A percentile compares a stretch with the other conserved stretches of the same genome.
Evolutionary conservation across 2,113 vertebrate species (phyloP).

Genomic region (Himantopus leucocephalus): DNA sequence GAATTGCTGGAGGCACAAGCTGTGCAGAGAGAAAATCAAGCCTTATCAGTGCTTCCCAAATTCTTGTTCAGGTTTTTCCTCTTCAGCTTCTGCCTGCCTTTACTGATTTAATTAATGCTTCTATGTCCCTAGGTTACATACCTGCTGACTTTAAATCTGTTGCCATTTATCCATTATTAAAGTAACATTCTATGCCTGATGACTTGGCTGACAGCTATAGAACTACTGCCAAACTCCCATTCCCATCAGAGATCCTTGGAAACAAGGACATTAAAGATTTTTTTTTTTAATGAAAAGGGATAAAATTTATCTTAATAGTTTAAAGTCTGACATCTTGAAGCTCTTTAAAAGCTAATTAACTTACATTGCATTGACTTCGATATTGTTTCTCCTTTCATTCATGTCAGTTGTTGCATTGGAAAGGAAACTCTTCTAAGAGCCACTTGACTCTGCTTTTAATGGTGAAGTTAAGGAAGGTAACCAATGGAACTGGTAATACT

Average conservation of each 20-base stretch:
- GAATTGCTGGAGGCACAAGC: slow-evolving; percentile 27
- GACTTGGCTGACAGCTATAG: slow-evolving; percentile 13
- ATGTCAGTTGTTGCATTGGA: neutral
- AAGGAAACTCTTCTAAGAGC: neutral
- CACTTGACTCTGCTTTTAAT: neutral
- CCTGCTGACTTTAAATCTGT: slow-evolving; percentile 60
- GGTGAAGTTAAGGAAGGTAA: neutral
- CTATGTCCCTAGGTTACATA: slow-evolving; percentile 58
- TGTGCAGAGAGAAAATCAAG: slow-evolving; percentile 15
- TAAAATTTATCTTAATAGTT: neutral
- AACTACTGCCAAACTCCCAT: neutral
- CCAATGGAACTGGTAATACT: neutral
- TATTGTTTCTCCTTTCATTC: neutral
- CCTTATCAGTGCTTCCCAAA: slow-evolving; percentile 57
- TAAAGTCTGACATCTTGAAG: neutral
- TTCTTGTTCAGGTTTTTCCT: slow-evolving; percentile 43
- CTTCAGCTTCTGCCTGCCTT: slow-evolving; percentile 24
- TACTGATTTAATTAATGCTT: slow-evolving; percentile 68
- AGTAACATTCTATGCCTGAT: neutral
- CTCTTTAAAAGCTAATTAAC: neutral
- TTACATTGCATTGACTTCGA: neutral
- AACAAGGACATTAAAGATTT: neutral
- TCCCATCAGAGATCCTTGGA: neutral
- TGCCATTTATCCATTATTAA: slow-evolving; percentile 58
- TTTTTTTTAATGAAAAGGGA: neutral